Evolutionary conservation across 1,140 invertebrate species (phyloP).

Genomic region (Drosophila tani): DNA sequence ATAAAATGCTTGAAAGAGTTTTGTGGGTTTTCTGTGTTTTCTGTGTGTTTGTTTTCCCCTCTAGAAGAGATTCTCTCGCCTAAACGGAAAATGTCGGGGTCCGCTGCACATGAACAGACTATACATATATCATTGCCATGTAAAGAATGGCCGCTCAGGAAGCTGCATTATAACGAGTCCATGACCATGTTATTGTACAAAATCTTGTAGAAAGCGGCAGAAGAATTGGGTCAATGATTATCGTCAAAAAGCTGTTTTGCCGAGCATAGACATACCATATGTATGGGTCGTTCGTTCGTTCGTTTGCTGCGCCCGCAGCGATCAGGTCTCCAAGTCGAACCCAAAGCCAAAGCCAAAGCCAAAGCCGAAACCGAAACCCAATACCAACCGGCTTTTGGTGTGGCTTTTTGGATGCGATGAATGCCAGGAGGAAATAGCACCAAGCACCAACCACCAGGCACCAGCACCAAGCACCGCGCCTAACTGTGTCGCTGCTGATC

Average conservation of each 20-base stretch:
- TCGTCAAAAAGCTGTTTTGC: slow-evolving; percentile 58
- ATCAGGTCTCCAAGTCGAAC: slow-evolving; percentile 36
- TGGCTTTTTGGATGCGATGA: slow-evolving; percentile 23
- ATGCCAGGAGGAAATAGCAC: slow-evolving; percentile 43
- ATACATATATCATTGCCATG: slow-evolving; percentile 40
- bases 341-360: neutral
- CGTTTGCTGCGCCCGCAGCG: slow-evolving; percentile 37
- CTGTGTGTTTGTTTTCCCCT: slow-evolving; percentile 21
- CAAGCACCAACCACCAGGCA: slow-evolving; percentile 1
- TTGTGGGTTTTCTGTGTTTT: slow-evolving; percentile 17
- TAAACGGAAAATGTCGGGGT: slow-evolving; percentile 17
- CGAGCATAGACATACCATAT: slow-evolving; percentile 44
- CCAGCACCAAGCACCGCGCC: slow-evolving; percentile 21
- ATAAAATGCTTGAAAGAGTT: slow-evolving; percentile 48
- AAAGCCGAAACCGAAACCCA: slow-evolving; percentile 19
- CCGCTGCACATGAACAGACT: slow-evolving; percentile 42
- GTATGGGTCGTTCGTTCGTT: slow-evolving; percentile 19
- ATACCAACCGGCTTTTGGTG: slow-evolving; percentile 34
- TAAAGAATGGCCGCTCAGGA: slow-evolving; percentile 50
- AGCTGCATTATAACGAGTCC: slow-evolving; percentile 59
- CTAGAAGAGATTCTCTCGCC: slow-evolving; percentile 7
- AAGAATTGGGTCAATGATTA: slow-evolving; percentile 65
- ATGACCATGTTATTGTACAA: slow-evolving; percentile 63
- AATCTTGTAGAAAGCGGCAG: slow-evolving; percentile 61
- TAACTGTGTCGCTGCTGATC: slow-evolving; percentile 46